Evolutionary conservation across 2,113 vertebrate genomes (phyloP), one percentile per base, ranked within the genome.

Genomic region (Bubalus kerabau): DNA sequence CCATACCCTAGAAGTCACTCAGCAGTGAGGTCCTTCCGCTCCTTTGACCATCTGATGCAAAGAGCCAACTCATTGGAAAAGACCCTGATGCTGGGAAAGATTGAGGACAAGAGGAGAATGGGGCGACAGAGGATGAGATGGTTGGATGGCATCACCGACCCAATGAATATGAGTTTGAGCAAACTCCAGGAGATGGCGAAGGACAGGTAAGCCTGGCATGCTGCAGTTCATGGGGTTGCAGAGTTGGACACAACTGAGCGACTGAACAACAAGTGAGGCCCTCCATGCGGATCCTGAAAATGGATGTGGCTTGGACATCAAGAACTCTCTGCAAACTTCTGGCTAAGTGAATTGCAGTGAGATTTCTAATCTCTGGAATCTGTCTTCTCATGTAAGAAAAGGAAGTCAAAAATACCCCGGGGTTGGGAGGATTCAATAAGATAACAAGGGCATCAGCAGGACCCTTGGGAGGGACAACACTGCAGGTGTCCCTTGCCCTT

Each of bases 361-460:
- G 48, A 12, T 23, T 15, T 56, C 67, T 36, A 6, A 2, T 12
- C 82, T 32, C 82, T 54, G 16, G 13, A 59, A 62, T 83, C 67
- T 30, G 28, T 78, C 76, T 90, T 60, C 56, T 59, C 43, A 32
- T 1, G 32, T 17, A 46, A 2, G 23, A 48, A 92, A 62, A 59
- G 0, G 12, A 32, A 48, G 11, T 15, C 8, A 57, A 26, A 67
- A 84, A 74, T 6, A 8, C 4, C 30, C n/a, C 3, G 0, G 23
- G 40, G 32, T 12, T 13, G 15, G 30, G 26, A 91, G 57, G 67
- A 74, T 21, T 46, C 11, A 6, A 0, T 0, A 36, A 40, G 78
- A n/a, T 60, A 19, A 8, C 2, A 0, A n/a, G 9, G 10, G 19
- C 3, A 0, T 15, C 28, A 32, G 7, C 40, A 32, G 24, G 88